Evolutionary conservation across 2,888 invertebrate species (phyloP).

Genomic region (Eupithecia exiguata): DNA sequence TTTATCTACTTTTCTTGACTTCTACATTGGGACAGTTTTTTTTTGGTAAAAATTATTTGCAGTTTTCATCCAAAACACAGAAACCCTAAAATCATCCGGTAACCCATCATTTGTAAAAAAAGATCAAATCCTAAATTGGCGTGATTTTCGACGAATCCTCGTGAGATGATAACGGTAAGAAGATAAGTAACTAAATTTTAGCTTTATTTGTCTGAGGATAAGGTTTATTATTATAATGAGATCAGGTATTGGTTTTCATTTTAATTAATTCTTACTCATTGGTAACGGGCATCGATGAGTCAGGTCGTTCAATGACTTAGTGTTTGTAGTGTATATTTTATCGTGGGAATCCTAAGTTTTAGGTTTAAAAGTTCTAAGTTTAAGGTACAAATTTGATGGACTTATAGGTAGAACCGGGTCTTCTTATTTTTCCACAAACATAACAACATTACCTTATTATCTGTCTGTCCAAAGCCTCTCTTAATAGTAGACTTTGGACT

Average conservation of each 20-base stretch:
- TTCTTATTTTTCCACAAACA: neutral
- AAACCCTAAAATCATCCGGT: slow-evolving; percentile 18
- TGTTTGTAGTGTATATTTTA: slow-evolving; percentile 23
- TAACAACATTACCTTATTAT: too few species aligned
- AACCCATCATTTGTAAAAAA: slow-evolving; percentile 35
- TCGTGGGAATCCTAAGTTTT: slow-evolving; percentile 30
- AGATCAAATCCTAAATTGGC: slow-evolving; percentile 74
- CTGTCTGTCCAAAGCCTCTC: too few species aligned
- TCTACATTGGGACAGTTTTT: neutral
- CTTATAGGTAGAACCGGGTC: neutral
- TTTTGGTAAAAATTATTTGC: neutral
- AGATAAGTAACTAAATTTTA: slow-evolving; percentile 39
- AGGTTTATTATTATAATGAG: slow-evolving; percentile 50
- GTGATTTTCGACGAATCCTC: slow-evolving; percentile 64
- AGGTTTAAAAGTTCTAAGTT: too few species aligned
- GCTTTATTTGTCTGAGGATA: slow-evolving; percentile 53
- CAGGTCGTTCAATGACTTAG: slow-evolving; percentile 55
- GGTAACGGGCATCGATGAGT: slow-evolving; percentile 74
- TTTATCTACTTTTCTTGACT: neutral
- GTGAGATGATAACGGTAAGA: slow-evolving; percentile 66
- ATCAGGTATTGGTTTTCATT: slow-evolving; percentile 65
- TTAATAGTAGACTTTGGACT: too few species aligned
- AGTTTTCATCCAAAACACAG: slow-evolving; percentile 2
- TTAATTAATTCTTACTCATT: slow-evolving; percentile 80
- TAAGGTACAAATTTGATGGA: too few species aligned